Conservation (phyloP, 2,888 invertebrate species). For the Phorcus lineatus region DNA sequence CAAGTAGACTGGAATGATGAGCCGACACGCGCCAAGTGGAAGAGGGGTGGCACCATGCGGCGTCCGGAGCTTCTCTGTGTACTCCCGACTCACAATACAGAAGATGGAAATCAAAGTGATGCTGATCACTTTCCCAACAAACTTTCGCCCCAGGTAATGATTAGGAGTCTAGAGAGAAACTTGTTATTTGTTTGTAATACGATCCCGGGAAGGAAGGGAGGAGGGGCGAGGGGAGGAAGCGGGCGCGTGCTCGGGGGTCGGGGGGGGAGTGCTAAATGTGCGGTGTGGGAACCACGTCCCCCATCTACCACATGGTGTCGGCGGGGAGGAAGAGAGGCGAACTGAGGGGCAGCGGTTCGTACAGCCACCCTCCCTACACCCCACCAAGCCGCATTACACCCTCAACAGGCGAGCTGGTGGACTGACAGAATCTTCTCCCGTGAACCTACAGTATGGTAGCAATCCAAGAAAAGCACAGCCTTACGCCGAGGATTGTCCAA, state of each 20-base stretch:
- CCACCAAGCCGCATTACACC: not conserved
- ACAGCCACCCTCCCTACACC: not conserved
- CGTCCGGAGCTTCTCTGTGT: not conserved
- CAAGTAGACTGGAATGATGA: no score
- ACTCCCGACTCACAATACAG: not conserved
- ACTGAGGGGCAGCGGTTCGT: not conserved
- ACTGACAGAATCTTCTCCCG: not conserved
- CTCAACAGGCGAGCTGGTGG: not conserved
- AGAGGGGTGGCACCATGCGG: not conserved
- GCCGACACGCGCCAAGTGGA: no score
- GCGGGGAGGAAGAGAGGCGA: not conserved
- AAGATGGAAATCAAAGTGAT: not conserved
- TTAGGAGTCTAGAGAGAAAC: slow-evolving; percentile 21
- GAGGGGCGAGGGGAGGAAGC: not conserved
- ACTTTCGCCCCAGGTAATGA: slow-evolving; percentile 13
- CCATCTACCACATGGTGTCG: slow-evolving; percentile 25
- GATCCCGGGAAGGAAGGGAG: not conserved
- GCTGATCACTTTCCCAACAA: not conserved
- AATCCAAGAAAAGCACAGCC: not conserved
- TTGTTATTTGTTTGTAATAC: slow-evolving; percentile 26
- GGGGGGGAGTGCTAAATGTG: not conserved
- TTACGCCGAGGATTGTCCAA: not conserved
- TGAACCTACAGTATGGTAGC: not conserved
- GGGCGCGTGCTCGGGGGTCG: not conserved
- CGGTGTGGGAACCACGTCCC: slow-evolving; percentile 27